Conservation (phyloP, 1,140 invertebrate species). For the Brachionus rubens region DNA sequence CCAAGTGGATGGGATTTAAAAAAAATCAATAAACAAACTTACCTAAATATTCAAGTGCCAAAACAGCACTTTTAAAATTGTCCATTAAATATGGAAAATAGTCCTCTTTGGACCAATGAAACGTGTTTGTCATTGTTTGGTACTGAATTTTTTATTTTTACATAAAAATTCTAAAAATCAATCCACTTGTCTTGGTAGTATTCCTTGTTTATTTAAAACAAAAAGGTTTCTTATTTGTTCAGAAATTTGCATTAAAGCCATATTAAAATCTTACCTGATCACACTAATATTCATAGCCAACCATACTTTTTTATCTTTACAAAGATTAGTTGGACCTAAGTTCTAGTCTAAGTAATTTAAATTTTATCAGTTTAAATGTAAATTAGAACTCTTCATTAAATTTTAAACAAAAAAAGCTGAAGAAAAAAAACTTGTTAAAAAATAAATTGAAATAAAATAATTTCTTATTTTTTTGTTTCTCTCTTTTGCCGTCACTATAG, state of each 20-base stretch:
- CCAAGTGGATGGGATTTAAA: neutral
- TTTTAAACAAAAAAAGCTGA: no score
- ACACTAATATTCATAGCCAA: no score
- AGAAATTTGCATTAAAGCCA: no score
- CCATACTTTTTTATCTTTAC: no score
- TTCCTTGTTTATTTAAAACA: neutral
- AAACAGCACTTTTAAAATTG: conserved; percentile 26
- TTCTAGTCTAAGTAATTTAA: no score
- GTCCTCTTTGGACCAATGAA: conserved; percentile 34
- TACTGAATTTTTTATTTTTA: neutral
- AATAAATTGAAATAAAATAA: conserved; percentile 4
- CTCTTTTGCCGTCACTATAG: conserved; percentile 33
- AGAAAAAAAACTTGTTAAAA: no score
- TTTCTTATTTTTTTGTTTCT: neutral
- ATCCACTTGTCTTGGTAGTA: neutral
- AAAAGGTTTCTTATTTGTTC: no score
- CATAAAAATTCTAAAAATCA: neutral
- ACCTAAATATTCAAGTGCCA: conserved; percentile 32
- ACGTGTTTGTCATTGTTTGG: neutral
- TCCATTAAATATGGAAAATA: conserved; percentile 39
- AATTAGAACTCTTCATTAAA: no score
- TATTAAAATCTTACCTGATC: no score
- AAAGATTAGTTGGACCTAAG: no score
- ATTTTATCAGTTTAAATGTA: no score
- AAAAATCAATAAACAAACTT: neutral